These are phyloP conservation scores for Trachemys scripta DNA, from an alignment of 2,113 vertebrate genomes.

Conservation along the genomic window DNA sequence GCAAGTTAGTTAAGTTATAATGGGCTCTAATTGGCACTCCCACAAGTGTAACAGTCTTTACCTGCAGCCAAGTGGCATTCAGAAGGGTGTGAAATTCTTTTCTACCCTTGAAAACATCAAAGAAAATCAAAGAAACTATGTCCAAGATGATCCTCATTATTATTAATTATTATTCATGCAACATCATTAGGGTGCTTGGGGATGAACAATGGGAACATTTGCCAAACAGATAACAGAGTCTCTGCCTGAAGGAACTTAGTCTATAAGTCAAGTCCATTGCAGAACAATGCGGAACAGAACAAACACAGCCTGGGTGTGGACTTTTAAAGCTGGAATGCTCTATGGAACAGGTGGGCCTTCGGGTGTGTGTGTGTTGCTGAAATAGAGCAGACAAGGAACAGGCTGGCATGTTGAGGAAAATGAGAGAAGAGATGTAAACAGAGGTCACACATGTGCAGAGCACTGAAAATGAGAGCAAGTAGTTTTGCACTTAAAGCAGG, in stretches of 20 bases:
- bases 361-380: neutral
- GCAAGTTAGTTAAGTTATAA: neutral
- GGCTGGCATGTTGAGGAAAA: neutral
- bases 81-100: neutral
- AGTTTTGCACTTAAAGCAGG: neutral
- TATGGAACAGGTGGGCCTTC: neutral
- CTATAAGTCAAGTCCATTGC: neutral
- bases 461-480: constrained; percentile 30
- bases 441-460: constrained; percentile 24
- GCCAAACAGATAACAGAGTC: rapidly evolving
- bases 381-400: neutral
- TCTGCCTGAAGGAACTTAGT: rapidly evolving
- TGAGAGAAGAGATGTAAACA: constrained; percentile 18
- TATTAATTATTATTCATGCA: neutral
- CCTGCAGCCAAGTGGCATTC: neutral
- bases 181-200: neutral
- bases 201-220: neutral
- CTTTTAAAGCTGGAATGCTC: neutral
- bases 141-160: neutral
- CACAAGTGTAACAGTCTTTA: neutral
- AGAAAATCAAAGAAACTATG: neutral
- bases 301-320: rapidly evolving
- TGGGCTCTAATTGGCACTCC: neutral
- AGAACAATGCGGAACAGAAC: rapidly evolving
- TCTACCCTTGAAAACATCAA: neutral